Conservation (phyloP, 2,113 vertebrate genomes). For the Dolichotis patagonum region DNA sequence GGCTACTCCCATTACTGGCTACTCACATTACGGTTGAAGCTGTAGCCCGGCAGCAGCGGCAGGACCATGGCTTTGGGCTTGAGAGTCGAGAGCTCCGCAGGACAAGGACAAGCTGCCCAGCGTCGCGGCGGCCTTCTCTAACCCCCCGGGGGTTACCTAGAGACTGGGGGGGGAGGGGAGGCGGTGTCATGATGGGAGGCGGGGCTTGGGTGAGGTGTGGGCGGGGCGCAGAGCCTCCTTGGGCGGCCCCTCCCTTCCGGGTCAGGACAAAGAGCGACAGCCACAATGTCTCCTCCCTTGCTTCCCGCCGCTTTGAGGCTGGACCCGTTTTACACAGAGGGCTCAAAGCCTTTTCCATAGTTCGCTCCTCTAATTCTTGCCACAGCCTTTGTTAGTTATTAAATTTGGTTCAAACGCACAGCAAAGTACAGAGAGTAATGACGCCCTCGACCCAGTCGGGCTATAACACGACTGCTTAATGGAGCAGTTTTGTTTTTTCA, state of each 20-base stretch:
- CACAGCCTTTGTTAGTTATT: not conserved
- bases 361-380: not conserved
- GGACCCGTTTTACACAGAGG: not conserved
- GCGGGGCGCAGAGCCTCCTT: not conserved
- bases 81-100: not conserved
- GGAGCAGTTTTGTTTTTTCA: not conserved
- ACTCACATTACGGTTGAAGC: constrained; percentile 89
- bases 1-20: constrained; percentile 88
- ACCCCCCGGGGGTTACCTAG: constrained; percentile 83
- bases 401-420: constrained; percentile 16
- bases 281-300: not conserved
- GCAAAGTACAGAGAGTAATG: not conserved
- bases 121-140: constrained; percentile 59
- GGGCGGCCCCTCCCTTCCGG: not conserved
- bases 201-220: not conserved
- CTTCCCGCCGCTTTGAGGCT: not conserved
- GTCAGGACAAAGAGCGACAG: not conserved
- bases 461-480: not conserved
- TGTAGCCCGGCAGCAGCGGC: constrained; percentile 89
- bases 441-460: not conserved
- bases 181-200: constrained; percentile 28
- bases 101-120: not conserved
- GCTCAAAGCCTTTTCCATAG: not conserved
- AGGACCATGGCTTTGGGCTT: constrained; percentile 85
- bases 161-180: constrained; percentile 52